A percentile compares a stretch with the other conserved stretches of the same genome.
Conservation (phyloP, 1,140 invertebrate species). For the Danaus plexippus region DNA sequence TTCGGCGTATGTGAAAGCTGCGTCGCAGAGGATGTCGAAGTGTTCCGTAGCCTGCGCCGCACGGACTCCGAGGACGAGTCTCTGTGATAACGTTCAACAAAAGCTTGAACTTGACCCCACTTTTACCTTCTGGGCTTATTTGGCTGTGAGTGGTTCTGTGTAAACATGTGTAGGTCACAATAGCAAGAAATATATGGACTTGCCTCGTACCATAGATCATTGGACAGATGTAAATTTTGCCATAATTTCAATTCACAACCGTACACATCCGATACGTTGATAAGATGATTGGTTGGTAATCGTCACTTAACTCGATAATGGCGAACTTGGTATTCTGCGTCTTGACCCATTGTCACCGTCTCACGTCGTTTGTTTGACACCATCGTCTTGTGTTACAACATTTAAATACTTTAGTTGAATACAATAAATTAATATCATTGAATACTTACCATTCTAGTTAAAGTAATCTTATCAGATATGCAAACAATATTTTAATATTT, state of each 20-base stretch:
- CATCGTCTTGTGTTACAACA: too few relatives aligned
- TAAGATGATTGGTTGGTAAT: conserved; percentile 56
- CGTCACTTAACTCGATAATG: conserved; percentile 56
- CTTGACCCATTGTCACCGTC: conserved; percentile 35
- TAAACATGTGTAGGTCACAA: too few relatives aligned
- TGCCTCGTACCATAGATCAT: background rate
- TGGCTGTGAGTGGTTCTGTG: conserved; percentile 61
- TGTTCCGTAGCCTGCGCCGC: conserved; percentile 71
- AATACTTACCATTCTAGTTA: too few relatives aligned
- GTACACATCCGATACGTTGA: conserved; percentile 32
- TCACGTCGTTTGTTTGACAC: conserved; percentile 4
- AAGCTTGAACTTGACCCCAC: conserved; percentile 75
- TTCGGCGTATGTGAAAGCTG: conserved; percentile 38
- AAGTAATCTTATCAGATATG: too few relatives aligned
- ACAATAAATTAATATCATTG: too few relatives aligned
- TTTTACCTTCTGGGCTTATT: conserved; percentile 84
- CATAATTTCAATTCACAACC: conserved; percentile 9
- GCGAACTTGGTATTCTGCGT: conserved; percentile 46
- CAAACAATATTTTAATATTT: too few relatives aligned
- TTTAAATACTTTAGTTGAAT: too few relatives aligned
- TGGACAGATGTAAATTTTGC: background rate
- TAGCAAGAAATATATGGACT: too few relatives aligned
- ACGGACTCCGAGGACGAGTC: conserved; percentile 67
- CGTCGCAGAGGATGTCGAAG: conserved; percentile 25
- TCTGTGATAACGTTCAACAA: conserved; percentile 76